phyloP scores from a whole-genome alignment of 2,797 vertebrate genomes.

The Lycodopsis pacificus region DNA sequence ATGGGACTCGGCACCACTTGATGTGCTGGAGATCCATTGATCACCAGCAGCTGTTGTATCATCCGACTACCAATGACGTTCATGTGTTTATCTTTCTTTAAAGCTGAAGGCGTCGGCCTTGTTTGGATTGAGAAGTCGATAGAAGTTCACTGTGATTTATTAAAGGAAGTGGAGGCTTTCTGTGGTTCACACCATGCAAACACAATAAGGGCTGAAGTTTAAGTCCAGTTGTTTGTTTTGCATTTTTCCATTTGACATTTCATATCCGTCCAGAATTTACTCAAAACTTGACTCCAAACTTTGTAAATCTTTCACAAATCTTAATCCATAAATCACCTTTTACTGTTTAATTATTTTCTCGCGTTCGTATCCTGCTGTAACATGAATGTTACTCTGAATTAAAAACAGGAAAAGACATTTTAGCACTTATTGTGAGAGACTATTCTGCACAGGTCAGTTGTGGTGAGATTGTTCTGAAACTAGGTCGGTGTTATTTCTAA shows the following conservation, averaged over 20 bases:
- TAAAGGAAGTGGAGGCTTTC: constrained; percentile 4
- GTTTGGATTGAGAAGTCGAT: no score
- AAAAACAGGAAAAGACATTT: neutral
- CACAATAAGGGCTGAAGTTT: neutral
- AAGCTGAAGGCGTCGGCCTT: no score
- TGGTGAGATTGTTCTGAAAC: neutral
- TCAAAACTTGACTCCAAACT: neutral
- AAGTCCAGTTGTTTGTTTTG: neutral
- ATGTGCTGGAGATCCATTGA: no score
- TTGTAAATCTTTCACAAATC: neutral
- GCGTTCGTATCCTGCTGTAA: no score
- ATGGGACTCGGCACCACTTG: neutral
- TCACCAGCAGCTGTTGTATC: no score
- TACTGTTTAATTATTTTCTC: neutral
- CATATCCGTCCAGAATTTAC: rapidly evolving
- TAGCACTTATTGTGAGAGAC: neutral
- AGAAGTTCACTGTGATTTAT: no score
- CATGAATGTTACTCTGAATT: neutral
- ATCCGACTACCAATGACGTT: no score
- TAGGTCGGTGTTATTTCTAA: neutral
- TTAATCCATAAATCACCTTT: neutral
- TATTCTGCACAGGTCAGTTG: neutral
- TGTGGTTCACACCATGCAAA: constrained; percentile 8
- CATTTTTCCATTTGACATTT: constrained; percentile 18
- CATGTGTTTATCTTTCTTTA: no score